Conservation (phyloP, 2,888 invertebrate species). For the Seladonia tumulorum region DNA sequence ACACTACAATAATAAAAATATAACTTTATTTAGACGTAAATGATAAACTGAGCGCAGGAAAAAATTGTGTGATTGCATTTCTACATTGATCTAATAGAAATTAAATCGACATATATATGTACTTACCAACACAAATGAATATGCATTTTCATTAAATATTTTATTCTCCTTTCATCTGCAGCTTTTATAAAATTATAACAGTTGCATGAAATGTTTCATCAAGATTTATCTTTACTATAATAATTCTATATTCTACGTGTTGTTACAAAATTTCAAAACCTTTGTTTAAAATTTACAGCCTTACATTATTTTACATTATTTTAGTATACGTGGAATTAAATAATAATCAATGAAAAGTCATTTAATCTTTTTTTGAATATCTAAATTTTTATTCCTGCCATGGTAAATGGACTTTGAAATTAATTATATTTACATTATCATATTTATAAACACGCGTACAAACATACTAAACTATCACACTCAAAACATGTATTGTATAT, state of each 20-base stretch:
- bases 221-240: neutral
- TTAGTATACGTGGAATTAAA: neutral
- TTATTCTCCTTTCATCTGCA: slow-evolving; percentile 14
- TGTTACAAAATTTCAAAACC: neutral
- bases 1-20: neutral
- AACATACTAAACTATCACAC: neutral
- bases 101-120: neutral
- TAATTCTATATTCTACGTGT: neutral
- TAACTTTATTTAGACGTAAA: neutral
- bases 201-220: neutral
- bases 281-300: neutral
- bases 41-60: neutral
- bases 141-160: slow-evolving; percentile 13
- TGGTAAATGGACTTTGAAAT: neutral
- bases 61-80: neutral
- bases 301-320: neutral
- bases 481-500: neutral
- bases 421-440: neutral
- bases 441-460: neutral
- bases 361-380: neutral
- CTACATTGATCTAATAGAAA: neutral
- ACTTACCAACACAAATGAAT: slow-evolving; percentile 14
- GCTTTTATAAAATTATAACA: slow-evolving; percentile 14
- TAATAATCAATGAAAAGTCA: neutral
- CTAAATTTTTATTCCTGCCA: neutral